Conservation (phyloP, 2,888 invertebrate species). For the Athripsodes cinereus region DNA sequence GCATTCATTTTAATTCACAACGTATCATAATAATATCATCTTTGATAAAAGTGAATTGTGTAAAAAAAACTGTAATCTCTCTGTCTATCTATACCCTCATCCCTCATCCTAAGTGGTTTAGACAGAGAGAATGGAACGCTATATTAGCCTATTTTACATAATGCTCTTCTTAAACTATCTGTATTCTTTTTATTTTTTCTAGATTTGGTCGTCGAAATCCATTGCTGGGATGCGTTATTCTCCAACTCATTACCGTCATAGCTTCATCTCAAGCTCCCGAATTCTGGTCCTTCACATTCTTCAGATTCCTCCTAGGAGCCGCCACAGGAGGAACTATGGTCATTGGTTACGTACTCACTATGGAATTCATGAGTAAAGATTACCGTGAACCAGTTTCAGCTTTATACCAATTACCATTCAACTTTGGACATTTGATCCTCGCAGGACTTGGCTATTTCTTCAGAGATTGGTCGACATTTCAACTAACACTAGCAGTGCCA, state of each 20-base stretch:
- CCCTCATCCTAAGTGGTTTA: no score
- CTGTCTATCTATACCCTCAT: no score
- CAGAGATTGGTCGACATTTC: slow-evolving; percentile 61
- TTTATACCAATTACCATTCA: slow-evolving; percentile 64
- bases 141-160: no score
- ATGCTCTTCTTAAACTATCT: no score
- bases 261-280: slow-evolving; percentile 61
- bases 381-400: slow-evolving; percentile 54
- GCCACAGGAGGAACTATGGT: slow-evolving; percentile 82
- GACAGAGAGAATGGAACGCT: no score
- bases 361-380: slow-evolving; percentile 60
- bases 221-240: slow-evolving; percentile 61
- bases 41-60: no score
- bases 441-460: slow-evolving; percentile 59
- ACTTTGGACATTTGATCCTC: slow-evolving; percentile 60
- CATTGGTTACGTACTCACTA: slow-evolving; percentile 51
- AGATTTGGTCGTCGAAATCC: slow-evolving; percentile 73
- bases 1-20: no score
- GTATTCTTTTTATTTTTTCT: no score
- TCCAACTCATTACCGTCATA: slow-evolving; percentile 65
- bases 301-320: slow-evolving; percentile 64
- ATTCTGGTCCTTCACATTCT: slow-evolving; percentile 54
- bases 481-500: slow-evolving; percentile 60
- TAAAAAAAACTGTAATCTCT: no score
- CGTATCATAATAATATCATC: no score